Base-by-base conservation (phyloP, 2,797 vertebrate genomes). In the Megaceryle alcyon region DNA sequence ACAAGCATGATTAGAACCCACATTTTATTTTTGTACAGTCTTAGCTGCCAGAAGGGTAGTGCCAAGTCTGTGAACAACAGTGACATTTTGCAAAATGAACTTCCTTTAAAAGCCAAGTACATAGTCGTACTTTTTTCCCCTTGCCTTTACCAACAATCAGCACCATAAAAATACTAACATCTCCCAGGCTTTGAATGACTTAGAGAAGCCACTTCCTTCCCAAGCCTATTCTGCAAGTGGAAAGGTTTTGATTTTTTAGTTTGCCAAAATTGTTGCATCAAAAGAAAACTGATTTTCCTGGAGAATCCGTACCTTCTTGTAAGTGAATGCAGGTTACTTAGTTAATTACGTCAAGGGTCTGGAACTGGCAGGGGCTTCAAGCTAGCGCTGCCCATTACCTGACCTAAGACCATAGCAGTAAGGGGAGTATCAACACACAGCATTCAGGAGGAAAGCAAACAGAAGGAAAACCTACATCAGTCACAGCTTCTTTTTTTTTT, bases 141-240 rank as follows among this genome's bases (percentile, higher is more conserved):
- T 88, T 90, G 59, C 70, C 31, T 91, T 94, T 92, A 92, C 57
- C 79, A 94, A 88, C 61, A 94, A 97, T 93, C 80, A 90, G 87
- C 94, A 88, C 26, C 41, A 86, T 41, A 88, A 90, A 96, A 97
- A 91, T 14, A 94, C 41, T 80, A 95, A 72, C 63, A 91, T 61
- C 9, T 86, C 82, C 77, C 63, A 94, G 56, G 57, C 69, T 94
- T 70, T 53, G 53, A 91, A 64, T 83, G 18, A 93, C 90, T 94
- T 13, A 68, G 49, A 91, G 75, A 95, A 88, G 59, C 41, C 60
- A 63, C 48, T 25, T 90, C 57, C 35, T 95, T 82, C n/a, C 78
- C 76, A 59, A 82, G 33, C 37, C 56, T 26, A 54, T 72, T 95
- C 75, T 76, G 59, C n/a, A 89, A 70, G 57, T 19, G 21, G 16